phyloP scores from a whole-genome alignment of 2,113 vertebrate genomes.

The Xyrauchen texanus region DNA sequence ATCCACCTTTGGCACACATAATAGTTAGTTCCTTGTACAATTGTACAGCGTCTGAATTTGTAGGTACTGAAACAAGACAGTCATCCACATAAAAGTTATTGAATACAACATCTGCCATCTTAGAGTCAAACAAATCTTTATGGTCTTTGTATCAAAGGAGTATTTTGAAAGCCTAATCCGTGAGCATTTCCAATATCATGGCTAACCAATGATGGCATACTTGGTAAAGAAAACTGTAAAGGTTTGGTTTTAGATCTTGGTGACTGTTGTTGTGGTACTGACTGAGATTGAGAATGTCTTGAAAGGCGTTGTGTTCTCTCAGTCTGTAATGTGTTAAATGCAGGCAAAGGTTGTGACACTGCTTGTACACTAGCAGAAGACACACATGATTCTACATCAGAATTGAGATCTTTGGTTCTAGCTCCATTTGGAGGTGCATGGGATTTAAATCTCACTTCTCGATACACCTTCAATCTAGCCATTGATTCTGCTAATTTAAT shows the following conservation, averaged over 20 bases:
- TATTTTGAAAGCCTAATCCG: background rate
- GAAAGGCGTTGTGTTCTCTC: background rate
- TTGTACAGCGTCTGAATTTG: background rate
- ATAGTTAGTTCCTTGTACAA: background rate
- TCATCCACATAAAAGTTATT: slow-evolving; percentile 18
- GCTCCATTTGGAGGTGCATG: background rate
- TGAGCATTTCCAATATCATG: background rate
- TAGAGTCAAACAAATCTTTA: background rate
- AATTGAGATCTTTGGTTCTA: no score
- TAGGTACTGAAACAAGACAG: background rate
- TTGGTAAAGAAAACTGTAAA: background rate
- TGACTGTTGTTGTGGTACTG: background rate
- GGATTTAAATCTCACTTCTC: background rate
- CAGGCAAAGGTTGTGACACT: background rate
- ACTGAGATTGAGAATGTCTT: background rate
- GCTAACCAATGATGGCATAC: background rate
- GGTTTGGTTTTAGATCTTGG: background rate
- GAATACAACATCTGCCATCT: background rate
- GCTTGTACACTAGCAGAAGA: background rate
- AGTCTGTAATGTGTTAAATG: background rate
- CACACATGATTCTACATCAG: background rate
- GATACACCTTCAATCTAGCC: background rate
- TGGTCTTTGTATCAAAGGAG: background rate
- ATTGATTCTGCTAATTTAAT: background rate
- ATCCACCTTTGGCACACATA: slow-evolving; percentile 8